A percentile compares a stretch with the other conserved stretches of the same genome.
phyloP scores from a whole-genome alignment of 1,140 invertebrate genomes.

The Panulirus ornatus region DNA sequence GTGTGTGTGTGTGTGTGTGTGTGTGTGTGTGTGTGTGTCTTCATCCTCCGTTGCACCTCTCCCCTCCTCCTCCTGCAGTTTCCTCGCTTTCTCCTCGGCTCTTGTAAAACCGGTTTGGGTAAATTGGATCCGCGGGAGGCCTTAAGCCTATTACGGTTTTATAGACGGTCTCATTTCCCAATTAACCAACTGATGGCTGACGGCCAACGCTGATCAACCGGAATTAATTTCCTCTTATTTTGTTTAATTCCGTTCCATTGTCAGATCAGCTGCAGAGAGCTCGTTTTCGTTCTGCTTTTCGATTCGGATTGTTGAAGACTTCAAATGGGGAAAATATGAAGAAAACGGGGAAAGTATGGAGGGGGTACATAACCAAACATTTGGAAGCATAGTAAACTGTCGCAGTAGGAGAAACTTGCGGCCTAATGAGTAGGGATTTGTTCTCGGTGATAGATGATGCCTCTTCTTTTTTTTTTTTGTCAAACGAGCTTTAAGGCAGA shows the following conservation, averaged over 20 bases:
- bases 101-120: slow-evolving; percentile 65
- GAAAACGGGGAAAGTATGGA: background rate
- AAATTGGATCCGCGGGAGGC: slow-evolving; percentile 66
- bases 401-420: too few relatives aligned
- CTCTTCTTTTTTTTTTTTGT: too few relatives aligned
- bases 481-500: background rate
- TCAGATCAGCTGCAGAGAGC: background rate
- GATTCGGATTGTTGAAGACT: background rate
- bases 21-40: too few relatives aligned
- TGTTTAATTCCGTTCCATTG: background rate
- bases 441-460: too few relatives aligned
- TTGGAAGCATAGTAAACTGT: too few relatives aligned
- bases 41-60: too few relatives aligned
- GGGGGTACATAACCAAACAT: background rate
- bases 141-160: slow-evolving; percentile 70
- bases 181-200: slow-evolving; percentile 48
- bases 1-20: too few relatives aligned
- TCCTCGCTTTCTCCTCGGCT: slow-evolving; percentile 15
- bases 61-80: too few relatives aligned
- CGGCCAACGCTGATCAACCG: slow-evolving; percentile 7
- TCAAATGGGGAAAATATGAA: background rate
- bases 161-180: slow-evolving; percentile 67
- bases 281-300: background rate
- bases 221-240: background rate
- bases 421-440: too few relatives aligned